Evolutionary conservation across 2,797 vertebrate genomes (phyloP).

Genomic region (Lacerta agilis): DNA sequence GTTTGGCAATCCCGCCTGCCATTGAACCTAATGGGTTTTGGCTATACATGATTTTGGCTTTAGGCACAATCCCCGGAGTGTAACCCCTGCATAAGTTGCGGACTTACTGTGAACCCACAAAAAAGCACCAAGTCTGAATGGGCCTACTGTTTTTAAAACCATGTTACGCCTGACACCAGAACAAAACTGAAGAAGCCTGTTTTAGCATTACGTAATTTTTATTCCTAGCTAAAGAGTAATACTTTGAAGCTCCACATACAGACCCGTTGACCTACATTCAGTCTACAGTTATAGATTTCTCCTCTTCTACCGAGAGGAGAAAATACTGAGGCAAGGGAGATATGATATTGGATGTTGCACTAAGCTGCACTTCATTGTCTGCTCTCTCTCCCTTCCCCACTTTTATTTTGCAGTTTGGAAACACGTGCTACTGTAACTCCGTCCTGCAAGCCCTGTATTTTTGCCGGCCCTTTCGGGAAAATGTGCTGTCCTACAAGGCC

Average conservation of each 20-base stretch:
- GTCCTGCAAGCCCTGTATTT: conserved; percentile 97
- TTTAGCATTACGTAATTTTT: background rate
- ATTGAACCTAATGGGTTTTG: too few species aligned
- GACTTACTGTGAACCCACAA: too few species aligned
- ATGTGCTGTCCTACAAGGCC: conserved; percentile 95
- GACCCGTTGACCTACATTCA: conserved; percentile 16
- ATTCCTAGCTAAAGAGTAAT: background rate
- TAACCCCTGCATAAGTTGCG: too few species aligned
- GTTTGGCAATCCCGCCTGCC: too few species aligned
- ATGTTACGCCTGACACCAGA: background rate
- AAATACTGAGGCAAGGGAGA: conserved; percentile 22
- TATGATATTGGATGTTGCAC: background rate
- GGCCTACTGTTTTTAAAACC: background rate
- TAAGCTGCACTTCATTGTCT: conserved; percentile 9
- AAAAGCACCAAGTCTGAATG: too few species aligned
- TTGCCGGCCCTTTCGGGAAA: conserved; percentile 96
- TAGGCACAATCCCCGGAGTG: too few species aligned
- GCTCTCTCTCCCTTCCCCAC: background rate
- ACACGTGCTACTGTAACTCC: conserved; percentile 99
- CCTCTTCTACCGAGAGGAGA: background rate
- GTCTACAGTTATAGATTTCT: background rate
- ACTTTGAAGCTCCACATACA: background rate
- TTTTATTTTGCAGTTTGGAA: conserved; percentile 88
- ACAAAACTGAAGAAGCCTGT: background rate
- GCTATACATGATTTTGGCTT: too few species aligned